Conservation (phyloP, 2,113 vertebrate species). For the Labeo catla region DNA sequence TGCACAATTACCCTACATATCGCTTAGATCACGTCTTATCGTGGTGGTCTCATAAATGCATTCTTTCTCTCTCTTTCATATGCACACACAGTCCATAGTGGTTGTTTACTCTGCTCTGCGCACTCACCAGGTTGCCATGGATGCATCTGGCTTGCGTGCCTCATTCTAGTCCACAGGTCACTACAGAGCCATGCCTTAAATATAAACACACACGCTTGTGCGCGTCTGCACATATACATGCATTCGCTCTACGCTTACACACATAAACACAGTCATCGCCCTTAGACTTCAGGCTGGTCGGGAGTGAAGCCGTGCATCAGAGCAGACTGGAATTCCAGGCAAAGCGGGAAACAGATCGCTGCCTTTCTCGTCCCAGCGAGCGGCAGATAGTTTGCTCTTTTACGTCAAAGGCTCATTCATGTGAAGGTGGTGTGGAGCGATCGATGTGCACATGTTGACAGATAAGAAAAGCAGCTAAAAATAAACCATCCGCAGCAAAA, state of each 20-base stretch:
- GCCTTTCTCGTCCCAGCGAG: not conserved
- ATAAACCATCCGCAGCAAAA: constrained; percentile 44
- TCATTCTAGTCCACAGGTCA: constrained; percentile 47
- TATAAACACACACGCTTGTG: constrained; percentile 26
- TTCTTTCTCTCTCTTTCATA: not conserved
- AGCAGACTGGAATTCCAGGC: not conserved
- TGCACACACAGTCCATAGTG: constrained; percentile 33
- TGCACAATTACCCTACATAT: constrained; percentile 17
- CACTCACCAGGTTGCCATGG: constrained; percentile 45
- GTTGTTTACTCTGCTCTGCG: constrained; percentile 43
- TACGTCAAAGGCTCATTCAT: constrained; percentile 52
- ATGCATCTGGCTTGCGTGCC: constrained; percentile 25
- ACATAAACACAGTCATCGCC: not conserved
- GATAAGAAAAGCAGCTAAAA: constrained; percentile 54
- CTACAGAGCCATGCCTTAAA: constrained; percentile 25
- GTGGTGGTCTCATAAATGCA: constrained; percentile 15
- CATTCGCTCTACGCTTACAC: not conserved
- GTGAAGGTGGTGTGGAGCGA: constrained; percentile 45
- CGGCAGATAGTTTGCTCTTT: constrained; percentile 37
- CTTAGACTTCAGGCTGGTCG: not conserved
- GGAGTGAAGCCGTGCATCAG: not conserved
- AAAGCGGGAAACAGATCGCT: constrained; percentile 22
- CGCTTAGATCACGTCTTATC: not conserved
- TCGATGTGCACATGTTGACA: constrained; percentile 43
- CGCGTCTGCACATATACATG: not conserved